These are phyloP conservation scores for Mnemiopsis leidyi DNA, from an alignment of 37 sponge, comb jelly and placozoan genomes.

Conservation along the genomic window DNA sequence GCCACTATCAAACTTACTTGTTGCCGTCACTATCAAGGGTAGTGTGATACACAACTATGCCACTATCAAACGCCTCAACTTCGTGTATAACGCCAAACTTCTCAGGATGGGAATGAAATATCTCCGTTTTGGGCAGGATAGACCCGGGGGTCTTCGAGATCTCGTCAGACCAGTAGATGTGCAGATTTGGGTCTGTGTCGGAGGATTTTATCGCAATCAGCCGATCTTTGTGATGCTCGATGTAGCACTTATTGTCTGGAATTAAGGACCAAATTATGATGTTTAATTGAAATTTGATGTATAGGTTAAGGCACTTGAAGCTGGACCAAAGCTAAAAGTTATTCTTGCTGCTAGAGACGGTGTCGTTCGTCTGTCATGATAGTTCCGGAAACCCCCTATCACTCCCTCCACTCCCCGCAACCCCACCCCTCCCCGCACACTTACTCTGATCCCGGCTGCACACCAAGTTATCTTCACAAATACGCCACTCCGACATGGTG, in stretches of 20 bases:
- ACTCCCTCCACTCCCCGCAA: too few species aligned
- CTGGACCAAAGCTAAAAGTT: too few species aligned
- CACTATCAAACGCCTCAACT: constrained; percentile 24
- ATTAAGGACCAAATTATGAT: neutral
- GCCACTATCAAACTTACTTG: neutral
- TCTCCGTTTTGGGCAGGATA: neutral
- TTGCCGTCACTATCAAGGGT: neutral
- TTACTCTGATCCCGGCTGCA: neutral
- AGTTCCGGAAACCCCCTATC: too few species aligned
- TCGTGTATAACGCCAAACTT: constrained; percentile 38
- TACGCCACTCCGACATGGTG: neutral
- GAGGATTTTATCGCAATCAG: neutral
- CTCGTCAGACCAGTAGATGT: neutral
- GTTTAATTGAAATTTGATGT: too few species aligned
- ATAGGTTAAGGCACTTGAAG: too few species aligned
- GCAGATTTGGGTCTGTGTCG: neutral
- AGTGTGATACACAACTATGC: constrained; percentile 7
- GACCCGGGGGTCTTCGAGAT: neutral
- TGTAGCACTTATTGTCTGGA: constrained; percentile 30
- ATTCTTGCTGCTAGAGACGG: too few species aligned
- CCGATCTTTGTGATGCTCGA: constrained; percentile 3
- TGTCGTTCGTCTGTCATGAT: too few species aligned
- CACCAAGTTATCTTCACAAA: neutral
- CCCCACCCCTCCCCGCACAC: too few species aligned
- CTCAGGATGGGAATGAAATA: neutral